Evolutionary conservation across 2,797 vertebrate species (phyloP).

Genomic region (Pangasius krempfi): DNA sequence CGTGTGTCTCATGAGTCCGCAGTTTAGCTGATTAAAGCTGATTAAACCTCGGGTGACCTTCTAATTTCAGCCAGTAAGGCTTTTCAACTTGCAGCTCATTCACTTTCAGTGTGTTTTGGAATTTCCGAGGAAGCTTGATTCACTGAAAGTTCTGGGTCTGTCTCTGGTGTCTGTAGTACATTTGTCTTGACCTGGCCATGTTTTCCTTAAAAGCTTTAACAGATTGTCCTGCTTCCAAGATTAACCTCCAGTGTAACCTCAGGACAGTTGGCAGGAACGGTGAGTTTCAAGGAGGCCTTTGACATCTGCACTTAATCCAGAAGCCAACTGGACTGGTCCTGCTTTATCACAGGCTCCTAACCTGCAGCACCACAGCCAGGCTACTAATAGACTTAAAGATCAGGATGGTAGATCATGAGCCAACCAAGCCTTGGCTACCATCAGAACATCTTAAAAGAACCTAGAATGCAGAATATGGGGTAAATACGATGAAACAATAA

Average conservation of each 20-base stretch:
- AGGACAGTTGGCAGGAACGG: not conserved
- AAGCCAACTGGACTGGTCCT: constrained; percentile 46
- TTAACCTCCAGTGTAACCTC: constrained; percentile 28
- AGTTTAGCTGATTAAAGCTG: constrained; percentile 57
- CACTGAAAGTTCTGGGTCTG: not conserved
- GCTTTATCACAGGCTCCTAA: not conserved
- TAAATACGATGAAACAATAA: not conserved
- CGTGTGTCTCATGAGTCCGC: constrained; percentile 41
- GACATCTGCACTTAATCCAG: constrained; percentile 56
- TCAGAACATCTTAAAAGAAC: not conserved
- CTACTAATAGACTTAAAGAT: not conserved
- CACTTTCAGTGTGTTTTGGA: not conserved
- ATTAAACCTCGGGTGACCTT: constrained; percentile 50
- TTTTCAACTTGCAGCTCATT: constrained; percentile 13
- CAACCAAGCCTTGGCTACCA: not conserved
- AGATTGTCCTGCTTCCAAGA: constrained; percentile 9
- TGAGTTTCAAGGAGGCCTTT: constrained; percentile 21
- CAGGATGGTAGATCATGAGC: not conserved
- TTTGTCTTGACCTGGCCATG: not conserved
- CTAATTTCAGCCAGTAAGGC: constrained; percentile 14
- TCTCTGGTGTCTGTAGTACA: not conserved
- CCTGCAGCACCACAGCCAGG: constrained; percentile 1
- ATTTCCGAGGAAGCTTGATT: constrained; percentile 9
- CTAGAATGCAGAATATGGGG: not conserved
- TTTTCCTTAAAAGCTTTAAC: not conserved